phyloP scores from a whole-genome alignment of 1,140 invertebrate species.

The Latrodectus geometricus region DNA sequence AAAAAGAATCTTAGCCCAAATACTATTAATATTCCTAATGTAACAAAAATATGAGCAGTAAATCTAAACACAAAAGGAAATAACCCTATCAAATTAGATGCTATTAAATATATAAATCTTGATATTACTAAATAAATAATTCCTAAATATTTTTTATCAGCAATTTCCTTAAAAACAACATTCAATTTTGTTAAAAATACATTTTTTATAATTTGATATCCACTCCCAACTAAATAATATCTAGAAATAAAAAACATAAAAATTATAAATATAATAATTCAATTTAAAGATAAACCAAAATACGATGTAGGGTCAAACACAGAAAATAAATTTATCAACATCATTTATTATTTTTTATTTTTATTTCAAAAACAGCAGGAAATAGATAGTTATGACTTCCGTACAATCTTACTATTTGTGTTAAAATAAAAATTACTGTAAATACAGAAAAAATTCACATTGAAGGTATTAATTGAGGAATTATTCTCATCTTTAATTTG shows the following conservation, averaged over 20 bases:
- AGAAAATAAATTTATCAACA: slow-evolving; percentile 67
- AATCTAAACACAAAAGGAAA: slow-evolving; percentile 78
- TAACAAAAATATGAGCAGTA: slow-evolving; percentile 74
- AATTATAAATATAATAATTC: slow-evolving; percentile 56
- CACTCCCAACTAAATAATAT: slow-evolving; percentile 54
- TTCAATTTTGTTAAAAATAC: slow-evolving; percentile 36
- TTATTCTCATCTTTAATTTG: slow-evolving; percentile 65
- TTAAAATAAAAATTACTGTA: slow-evolving; percentile 60
- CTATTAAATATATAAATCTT: slow-evolving; percentile 68
- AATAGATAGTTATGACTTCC: too few relatives aligned
- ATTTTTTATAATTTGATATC: slow-evolving; percentile 31
- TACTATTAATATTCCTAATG: slow-evolving; percentile 72
- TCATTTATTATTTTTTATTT: not conserved
- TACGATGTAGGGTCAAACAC: slow-evolving; percentile 66
- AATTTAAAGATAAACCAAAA: slow-evolving; percentile 58
- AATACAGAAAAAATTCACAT: slow-evolving; percentile 64
- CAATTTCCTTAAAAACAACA: slow-evolving; percentile 57
- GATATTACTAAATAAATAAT: slow-evolving; percentile 15
- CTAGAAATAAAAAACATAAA: slow-evolving; percentile 54
- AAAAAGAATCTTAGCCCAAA: slow-evolving; percentile 76
- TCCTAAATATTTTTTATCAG: slow-evolving; percentile 1
- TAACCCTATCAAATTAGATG: slow-evolving; percentile 77
- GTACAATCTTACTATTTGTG: slow-evolving; percentile 27
- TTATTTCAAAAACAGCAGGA: too few relatives aligned
- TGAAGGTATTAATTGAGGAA: slow-evolving; percentile 66